Evolutionary conservation across 92 coral and sea anemone genomes (phyloP), one percentile per base, ranked within the genome.

Genomic region (Umimayanthus kanabou): DNA sequence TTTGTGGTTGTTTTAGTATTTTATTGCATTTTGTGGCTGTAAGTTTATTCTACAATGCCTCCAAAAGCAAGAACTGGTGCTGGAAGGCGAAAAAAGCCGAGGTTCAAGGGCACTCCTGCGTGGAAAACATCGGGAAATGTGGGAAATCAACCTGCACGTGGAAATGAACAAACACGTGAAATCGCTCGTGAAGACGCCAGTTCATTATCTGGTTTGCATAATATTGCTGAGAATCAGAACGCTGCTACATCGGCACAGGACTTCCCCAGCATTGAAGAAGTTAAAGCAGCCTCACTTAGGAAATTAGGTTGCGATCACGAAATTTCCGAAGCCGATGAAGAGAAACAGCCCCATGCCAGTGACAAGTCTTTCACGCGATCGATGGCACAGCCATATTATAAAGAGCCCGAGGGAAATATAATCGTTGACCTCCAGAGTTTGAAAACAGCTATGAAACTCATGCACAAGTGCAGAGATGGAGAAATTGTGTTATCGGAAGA

Each of bases 401-500:
- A 37, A 71, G 76, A 71, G 18, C 76, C 77, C 77, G 43, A 73
- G 40, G 77, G 77, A 33, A 73, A 73, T 73, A 39, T 73, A 33
- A 73, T 73, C 22, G 77, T 73, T 73, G 77, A 33, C 77, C 42
- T 71, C 64, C 64, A 55, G 64, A 55, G 64, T 55, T 55, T 55
- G 23, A 57, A 57, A 57, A 57, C 65, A 57, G 76, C 76, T 72
- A 72, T 72, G 76, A 72, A 72, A 72, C 43, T 72, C 43, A 72
- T 33, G 77, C 77, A 73, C 47, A 73, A 88, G 75, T 88, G 91
- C 39, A 73, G 47, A 70, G 57, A 88, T 88, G 91, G 91, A 45
- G 50, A 28, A 57, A 57, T 57, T 57, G 65, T 57, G 65, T 57
- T 57, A 57, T 57, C 65, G 65, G 91, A 88, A 88, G 91, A 88